Evolutionary conservation across 2,797 vertebrate species (phyloP), one percentile per base, ranked within the genome.

Genomic region (Centropyge bicolor): DNA sequence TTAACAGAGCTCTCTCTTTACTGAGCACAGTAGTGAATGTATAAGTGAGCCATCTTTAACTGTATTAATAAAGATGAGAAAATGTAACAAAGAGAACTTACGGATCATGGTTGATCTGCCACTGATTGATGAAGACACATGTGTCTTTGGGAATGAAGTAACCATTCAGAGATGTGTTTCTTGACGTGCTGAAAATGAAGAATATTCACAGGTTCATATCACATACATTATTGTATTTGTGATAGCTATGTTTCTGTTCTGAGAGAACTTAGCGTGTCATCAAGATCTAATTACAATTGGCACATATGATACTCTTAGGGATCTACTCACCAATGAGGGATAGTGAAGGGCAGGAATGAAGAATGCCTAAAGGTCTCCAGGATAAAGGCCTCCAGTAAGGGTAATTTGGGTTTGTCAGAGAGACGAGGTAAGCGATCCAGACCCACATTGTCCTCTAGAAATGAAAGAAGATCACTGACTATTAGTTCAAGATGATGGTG

Each of bases 91-190:
- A 46, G 65, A 70, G 6, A 74, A 96, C 98, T 98, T 95, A 99
- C 98, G 93, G 91, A 19, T 99, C 96, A 0, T 97, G 98, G 89
- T 99, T 99, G 84, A 97, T 91, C 76, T 99, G 97, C 97, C 98
- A 99, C 92, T 99, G 98, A 93, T 98, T 99, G 88, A 99, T 85
- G 78, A 99, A 97, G 80, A 99, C 91, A 1, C 98, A 99, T 2
- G 93, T 95, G 78, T 96, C 94, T 92, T 97, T 97, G 10, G 98
- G 97, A 83, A 99, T 97, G 87, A 96, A 98, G 82, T 91, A 99
- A 48, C 97, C 97, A 0, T 96, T 96, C 68, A 99, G 84, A 4
- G 79, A 94, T 0, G 97, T 98, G 10, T 96, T 91, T 90, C 91
- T 96, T 0, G 95, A 95, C 0, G 98, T 95, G 70, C 97, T 99